Evolutionary conservation across 1,140 invertebrate species (phyloP).

Genomic region (Drosophila malerkotliana): DNA sequence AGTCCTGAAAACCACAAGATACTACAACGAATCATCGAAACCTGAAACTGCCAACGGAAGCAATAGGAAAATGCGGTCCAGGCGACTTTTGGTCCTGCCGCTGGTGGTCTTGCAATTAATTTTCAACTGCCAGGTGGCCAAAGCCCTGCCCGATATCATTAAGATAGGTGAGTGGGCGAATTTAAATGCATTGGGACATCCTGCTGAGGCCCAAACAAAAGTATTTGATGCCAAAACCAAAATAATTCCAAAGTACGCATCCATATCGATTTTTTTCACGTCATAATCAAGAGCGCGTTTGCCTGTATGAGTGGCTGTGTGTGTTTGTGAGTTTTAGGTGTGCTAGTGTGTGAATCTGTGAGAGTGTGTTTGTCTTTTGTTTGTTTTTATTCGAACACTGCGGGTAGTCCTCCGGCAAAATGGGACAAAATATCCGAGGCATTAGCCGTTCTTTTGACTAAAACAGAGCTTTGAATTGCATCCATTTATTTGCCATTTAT

Average conservation of each 20-base stretch:
- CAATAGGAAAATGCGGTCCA: conserved; percentile 40
- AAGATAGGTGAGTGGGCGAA: conserved; percentile 72
- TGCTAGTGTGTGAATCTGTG: conserved; percentile 1
- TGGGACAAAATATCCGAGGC: conserved; percentile 4
- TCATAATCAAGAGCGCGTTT: conserved; percentile 66
- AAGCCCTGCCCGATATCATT: conserved; percentile 73
- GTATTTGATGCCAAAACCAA: background rate
- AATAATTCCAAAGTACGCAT: conserved; percentile 20
- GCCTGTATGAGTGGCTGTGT: conserved; percentile 32
- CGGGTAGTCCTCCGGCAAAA: background rate
- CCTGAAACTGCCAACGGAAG: conserved; percentile 13
- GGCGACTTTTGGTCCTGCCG: conserved; percentile 30
- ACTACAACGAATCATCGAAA: background rate
- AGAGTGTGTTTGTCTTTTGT: conserved; percentile 39
- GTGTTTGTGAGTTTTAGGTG: conserved; percentile 28
- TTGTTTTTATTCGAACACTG: conserved; percentile 41
- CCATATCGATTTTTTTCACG: conserved; percentile 76
- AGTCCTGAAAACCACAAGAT: background rate
- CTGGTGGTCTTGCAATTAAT: conserved; percentile 51
- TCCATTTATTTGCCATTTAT: conserved; percentile 1
- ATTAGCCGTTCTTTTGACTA: background rate
- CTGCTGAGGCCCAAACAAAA: background rate
- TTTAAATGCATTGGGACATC: background rate
- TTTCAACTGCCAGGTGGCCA: conserved; percentile 17
- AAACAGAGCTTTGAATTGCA: background rate